These are phyloP conservation scores for Petrosia ficiformis DNA, from an alignment of 37 sponge, comb jelly and placozoan genomes.

Conservation along the genomic window DNA sequence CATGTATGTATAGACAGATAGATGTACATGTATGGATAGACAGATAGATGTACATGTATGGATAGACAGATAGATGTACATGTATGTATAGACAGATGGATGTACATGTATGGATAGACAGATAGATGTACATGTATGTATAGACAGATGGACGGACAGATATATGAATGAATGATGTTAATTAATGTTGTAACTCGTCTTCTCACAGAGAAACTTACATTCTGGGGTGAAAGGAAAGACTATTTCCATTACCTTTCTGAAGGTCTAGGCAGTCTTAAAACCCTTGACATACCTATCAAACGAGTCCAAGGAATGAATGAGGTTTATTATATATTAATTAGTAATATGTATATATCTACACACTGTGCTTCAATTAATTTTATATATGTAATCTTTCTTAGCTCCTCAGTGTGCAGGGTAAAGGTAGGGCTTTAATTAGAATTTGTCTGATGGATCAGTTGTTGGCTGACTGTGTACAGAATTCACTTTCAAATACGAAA, in stretches of 20 bases:
- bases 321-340: constrained; percentile 16
- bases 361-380: neutral
- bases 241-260: constrained; percentile 73
- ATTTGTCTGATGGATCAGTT: constrained; percentile 57
- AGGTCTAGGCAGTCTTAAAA: constrained; percentile 40
- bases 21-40: too few relatives aligned
- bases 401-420: constrained; percentile 62
- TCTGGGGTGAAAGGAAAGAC: constrained; percentile 82
- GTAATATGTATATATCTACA: neutral
- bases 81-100: too few relatives aligned
- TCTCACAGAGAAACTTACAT: constrained; percentile 63
- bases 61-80: too few relatives aligned
- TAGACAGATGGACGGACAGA: too few relatives aligned
- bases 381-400: too few relatives aligned
- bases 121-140: too few relatives aligned
- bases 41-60: too few relatives aligned
- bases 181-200: neutral
- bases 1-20: too few relatives aligned
- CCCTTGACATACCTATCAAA: constrained; percentile 41
- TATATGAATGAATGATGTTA: too few relatives aligned
- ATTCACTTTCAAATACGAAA: constrained; percentile 50
- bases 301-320: constrained; percentile 41
- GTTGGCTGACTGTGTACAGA: constrained; percentile 76
- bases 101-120: too few relatives aligned
- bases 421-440: constrained; percentile 67